Base-by-base conservation (phyloP, 2,888 invertebrate species). In the Lumbricus terrestris region DNA sequence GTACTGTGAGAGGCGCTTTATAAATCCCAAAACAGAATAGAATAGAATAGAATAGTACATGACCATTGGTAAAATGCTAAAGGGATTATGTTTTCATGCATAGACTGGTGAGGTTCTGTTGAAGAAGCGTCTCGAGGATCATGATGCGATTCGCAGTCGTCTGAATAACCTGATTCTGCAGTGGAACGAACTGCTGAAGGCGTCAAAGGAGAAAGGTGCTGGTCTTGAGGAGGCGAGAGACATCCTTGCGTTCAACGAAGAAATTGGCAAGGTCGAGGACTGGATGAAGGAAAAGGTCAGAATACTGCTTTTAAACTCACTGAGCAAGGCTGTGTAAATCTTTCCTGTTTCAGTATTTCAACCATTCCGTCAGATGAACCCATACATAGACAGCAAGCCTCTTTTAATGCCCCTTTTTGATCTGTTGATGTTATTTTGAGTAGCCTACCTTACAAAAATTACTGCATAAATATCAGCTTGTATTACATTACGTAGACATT, bases 211-310 rank as follows among this genome's bases (percentile, higher is more conserved):
- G 92, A 94, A 96, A 90, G 95, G 97, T 82, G 96, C 97, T 91
- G 98, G 98, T 0, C 95, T 99, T n/a, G 99, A 98, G 95, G 99
- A 99, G 94, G 99, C 99, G 0, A 98, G 98, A 94, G 99, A 99
- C 94, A 98, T 99, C 91, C 96, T 99, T 40, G 97, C 98, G 95
- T 99, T 99, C 95, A 98, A 98, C 95, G 98, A 98, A 94, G 97
- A 98, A 93, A 96, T 98, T 90, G 98, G 98, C 94, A 98, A 98
- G 95, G 97, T 98, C 89, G 98, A 98, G 93, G 97, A 97, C 20
- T 99, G 99, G 99, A 98, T 99, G 93, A 96, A 98, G 85, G 99
- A 99, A 94, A 99, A 99, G 95, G 96, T 97, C n/a, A 69, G 69
- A 69, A 29, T 13, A 69, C 0, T 69, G 11, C 69, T 69, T 69